Base-by-base conservation (phyloP, 2,888 invertebrate species). In the Papilio gigon region DNA sequence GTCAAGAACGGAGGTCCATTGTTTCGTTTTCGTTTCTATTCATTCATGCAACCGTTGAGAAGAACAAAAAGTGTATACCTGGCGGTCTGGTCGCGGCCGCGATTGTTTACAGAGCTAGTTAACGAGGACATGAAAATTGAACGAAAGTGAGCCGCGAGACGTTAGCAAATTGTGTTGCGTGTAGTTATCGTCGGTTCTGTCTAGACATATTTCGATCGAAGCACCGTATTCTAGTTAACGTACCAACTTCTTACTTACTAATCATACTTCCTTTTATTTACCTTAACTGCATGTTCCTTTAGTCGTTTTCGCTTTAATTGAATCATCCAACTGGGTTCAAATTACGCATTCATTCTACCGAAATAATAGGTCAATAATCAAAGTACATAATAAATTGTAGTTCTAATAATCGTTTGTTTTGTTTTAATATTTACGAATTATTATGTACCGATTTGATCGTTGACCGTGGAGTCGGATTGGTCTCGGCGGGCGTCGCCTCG, bases 1-100 rank as follows among this genome's bases (percentile, higher is more conserved):
- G 69, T 70, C 69, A 65, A 65, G 69, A 62, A 70, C 69, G 42
- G 61, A 44, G 27, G 44, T 61, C 69, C 50, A 70, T 70, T 70
- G 69, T 70, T 69, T 65, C 60, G 35, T 65, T 70, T 65, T 44
- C 56, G 65, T 65, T 65, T 56, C 65, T 70, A 65, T 70, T 65
- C 69, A 70, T 70, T 70, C 69, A 65, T 66, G 61, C 58, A 44
- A 62, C 56, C 14, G 50, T 53, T 17, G 22, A 50, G 58, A 35
- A 62, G 44, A 62, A 65, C 11, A 35, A 35, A 50, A 56, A 56
- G 17, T 56, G 20, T 30, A 4, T 27, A 20, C 53, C 61, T 61
- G 33, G 8, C 37, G 56, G 20, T 44, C 37, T 59, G 27, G 61
- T 50, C 50, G 17, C 37, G 35, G 30, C 47, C 37, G 50, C 59